A percentile compares a stretch with the other conserved stretches of the same genome.
phyloP scores from a whole-genome alignment of 1,140 invertebrate genomes.

The Carposina sasakii region DNA sequence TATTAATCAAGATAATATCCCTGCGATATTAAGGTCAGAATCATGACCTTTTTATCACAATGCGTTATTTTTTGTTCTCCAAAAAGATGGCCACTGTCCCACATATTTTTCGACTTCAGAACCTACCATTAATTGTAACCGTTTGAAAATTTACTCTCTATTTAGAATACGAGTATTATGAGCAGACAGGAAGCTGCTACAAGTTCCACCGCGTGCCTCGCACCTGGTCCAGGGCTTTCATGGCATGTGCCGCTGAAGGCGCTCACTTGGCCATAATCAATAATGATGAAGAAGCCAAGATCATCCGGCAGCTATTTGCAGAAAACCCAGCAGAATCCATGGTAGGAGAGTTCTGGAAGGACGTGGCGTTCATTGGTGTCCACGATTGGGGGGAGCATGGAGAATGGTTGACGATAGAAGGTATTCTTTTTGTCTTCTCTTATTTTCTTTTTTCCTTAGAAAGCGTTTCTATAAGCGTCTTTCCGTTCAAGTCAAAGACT shows the following conservation, averaged over 20 bases:
- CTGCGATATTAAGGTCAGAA: not conserved
- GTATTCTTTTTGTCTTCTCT: too few species aligned
- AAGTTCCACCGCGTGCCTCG: not conserved
- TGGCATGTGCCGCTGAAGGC: not conserved
- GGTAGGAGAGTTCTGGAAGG: slow-evolving; percentile 28
- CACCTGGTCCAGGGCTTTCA: not conserved
- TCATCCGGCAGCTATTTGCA: not conserved
- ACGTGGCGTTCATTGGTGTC: slow-evolving; percentile 39
- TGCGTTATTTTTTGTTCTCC: too few species aligned
- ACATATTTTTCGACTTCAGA: too few species aligned
- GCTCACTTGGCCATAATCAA: not conserved
- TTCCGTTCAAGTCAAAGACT: too few species aligned
- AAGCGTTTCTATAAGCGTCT: too few species aligned
- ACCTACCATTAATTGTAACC: not conserved
- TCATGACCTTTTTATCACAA: not conserved
- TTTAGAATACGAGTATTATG: not conserved
- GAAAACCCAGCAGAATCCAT: slow-evolving; percentile 15
- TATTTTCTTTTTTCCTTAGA: too few species aligned
- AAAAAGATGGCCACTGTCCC: too few species aligned
- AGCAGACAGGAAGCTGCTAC: slow-evolving; percentile 1
- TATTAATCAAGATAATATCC: not conserved
- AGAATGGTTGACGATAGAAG: slow-evolving; percentile 38
- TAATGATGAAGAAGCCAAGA: not conserved
- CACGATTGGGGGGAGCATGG: slow-evolving; percentile 39
- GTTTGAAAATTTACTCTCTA: not conserved